phyloP scores from a whole-genome alignment of 1,140 invertebrate genomes.

The Pogonomyrmex californicus region DNA sequence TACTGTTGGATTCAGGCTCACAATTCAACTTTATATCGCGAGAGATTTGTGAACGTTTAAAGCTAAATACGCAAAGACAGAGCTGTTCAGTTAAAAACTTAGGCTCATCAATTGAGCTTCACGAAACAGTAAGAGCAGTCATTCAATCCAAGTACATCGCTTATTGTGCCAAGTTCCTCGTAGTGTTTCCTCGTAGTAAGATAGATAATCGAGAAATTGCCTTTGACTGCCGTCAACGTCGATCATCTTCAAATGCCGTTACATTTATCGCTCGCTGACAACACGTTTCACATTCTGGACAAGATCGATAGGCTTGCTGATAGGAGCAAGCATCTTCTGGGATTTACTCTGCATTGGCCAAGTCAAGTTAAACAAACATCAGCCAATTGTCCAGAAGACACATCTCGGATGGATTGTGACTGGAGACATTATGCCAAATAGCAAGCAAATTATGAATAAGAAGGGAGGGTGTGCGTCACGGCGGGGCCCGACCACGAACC shows the following conservation, averaged over 20 bases:
- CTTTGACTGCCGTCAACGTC: neutral
- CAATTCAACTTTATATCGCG: neutral
- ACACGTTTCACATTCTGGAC: neutral
- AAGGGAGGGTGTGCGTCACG: no score
- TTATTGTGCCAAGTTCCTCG: neutral
- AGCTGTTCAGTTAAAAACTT: neutral
- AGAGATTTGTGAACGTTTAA: neutral
- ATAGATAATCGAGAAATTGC: neutral
- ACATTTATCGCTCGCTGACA: neutral
- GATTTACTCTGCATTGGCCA: neutral
- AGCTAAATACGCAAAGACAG: neutral
- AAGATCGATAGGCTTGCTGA: neutral
- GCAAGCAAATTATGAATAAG: neutral
- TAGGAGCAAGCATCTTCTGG: neutral
- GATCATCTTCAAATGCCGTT: neutral
- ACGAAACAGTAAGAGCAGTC: neutral
- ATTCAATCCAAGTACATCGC: neutral
- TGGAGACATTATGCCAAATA: neutral
- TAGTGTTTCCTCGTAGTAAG: neutral
- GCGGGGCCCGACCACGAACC: no score
- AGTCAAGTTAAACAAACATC: neutral
- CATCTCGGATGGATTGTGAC: neutral
- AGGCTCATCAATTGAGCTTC: neutral
- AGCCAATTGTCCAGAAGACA: neutral
- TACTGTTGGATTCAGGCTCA: neutral